Base-by-base conservation (phyloP, 2,888 invertebrate genomes). In the Tachystola acroxantha region DNA sequence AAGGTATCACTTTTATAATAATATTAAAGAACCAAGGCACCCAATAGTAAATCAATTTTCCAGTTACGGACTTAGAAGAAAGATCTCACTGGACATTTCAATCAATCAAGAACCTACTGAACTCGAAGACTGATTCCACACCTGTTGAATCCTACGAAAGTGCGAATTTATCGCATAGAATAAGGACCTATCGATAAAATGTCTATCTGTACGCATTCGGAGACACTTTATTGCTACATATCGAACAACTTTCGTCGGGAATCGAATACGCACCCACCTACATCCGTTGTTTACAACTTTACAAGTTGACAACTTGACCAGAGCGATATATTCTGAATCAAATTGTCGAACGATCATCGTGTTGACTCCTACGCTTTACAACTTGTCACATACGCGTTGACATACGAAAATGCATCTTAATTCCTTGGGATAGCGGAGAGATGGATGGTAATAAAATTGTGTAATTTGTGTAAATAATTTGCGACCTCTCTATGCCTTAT, bases 271-370 rank as follows among this genome's bases (percentile, higher is more conserved):
- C 59, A 67, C 59, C 69, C 72, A 73, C 78, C 73, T 71, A 71
- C 69, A 62, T 53, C 55, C 56, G 65, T 68, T 81, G 79, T 82
- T 82, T 78, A 79, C 78, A 77, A 59, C 36, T 34, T 35, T 19
- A 36, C 29, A 40, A n/a, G n/a, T n/a, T n/a, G n/a, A n/a, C n/a
- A n/a, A 31, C 70, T 53, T 46, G 45, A 57, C 64, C 61, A 57
- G 44, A 53, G 61, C 78, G 64, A 81, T 81, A 81, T 77, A 78
- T 82, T 81, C 57, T 58, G 64, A 68, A 75, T 79, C 75, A 76
- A 81, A 82, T 79, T 75, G 80, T 79, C 76, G 27, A 22, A 63
- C 68, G 71, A 76, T 80, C 80, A 79, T 68, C 79, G 64, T 76
- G 79, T 78, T 50, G 46, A 67, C 79, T 64, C 80, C 79, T 70